Base-by-base conservation (phyloP, 2,113 vertebrate genomes). In the Natator depressus region DNA sequence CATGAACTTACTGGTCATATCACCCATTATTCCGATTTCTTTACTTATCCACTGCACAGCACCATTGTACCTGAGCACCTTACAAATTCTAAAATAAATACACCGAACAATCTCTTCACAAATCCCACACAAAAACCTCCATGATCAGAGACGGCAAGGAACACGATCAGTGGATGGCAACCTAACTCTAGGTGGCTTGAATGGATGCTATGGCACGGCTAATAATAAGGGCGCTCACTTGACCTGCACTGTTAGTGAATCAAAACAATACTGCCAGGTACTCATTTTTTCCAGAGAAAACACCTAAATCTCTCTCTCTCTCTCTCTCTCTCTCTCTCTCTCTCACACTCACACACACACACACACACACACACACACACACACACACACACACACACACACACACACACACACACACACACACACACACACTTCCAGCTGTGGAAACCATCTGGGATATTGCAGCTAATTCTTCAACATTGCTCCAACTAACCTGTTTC, bases 111-210 rank as follows among this genome's bases (percentile, higher is more conserved):
- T n/a, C 4, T 82, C 80, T 93, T 51, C 65, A 76, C 76, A 93
- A 90, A 38, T 51, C 35, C 42, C n/a, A 20, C 31, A 57, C n/a
- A n/a, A 24, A 46, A 76, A 47, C 57, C 87, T 11, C 17, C 47
- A 80, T 8, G 10, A n/a, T 5, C 24, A 80, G 59, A 8, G 50
- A 82, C 4, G 72, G 80, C 95, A 46, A 25, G n/a, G 1, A 87
- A 8, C 16, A 49, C 65, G 20, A 42, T 2, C 13, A 59, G 12
- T 3, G 42, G 42, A 54, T 1, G 47, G 14, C 69, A 79, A 57
- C 0, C 0, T 2, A 65, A 38, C 11, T 93, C 25, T 29, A 79
- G 85, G 84, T 65, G n/a, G 57, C 16, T 3, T 76, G 5, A 76
- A 76, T 25, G 72, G 19, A 25, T 35, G 14, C 38, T 59, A 29